phyloP scores from a whole-genome alignment of 1,140 invertebrate species.

The Bilobella aurantiaca region DNA sequence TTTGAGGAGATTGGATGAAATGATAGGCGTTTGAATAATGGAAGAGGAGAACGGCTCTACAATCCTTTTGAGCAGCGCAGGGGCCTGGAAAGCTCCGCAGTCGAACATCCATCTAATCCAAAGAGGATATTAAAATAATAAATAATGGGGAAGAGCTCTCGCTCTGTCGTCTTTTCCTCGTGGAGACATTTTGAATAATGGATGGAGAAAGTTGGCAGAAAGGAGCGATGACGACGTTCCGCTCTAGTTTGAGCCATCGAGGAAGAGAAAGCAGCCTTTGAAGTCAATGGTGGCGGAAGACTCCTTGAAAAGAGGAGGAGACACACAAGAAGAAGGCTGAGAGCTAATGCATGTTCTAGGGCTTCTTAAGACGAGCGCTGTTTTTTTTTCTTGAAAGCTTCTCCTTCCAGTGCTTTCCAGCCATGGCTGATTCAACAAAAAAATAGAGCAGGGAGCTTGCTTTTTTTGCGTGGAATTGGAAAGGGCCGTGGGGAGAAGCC shows the following conservation, averaged over 20 bases:
- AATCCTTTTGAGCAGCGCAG: neutral
- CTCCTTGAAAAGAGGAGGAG: neutral
- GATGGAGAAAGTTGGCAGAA: neutral
- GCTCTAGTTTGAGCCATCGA: too few relatives aligned
- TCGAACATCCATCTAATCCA: too few relatives aligned
- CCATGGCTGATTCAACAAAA: too few relatives aligned
- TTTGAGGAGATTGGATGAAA: constrained; percentile 9
- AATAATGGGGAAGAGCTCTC: neutral
- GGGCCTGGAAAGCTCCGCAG: too few relatives aligned
- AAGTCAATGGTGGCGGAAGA: neutral
- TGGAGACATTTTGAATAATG: constrained; percentile 3
- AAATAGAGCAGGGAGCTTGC: too few relatives aligned
- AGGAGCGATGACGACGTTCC: neutral
- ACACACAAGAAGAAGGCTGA: neutral
- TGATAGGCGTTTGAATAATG: constrained; percentile 14
- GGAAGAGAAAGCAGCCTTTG: neutral
- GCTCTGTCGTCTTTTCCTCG: neutral
- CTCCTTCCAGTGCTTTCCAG: neutral
- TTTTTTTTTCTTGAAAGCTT: neutral
- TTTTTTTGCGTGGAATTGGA: too few relatives aligned
- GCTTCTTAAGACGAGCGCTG: neutral
- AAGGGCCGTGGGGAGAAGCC: too few relatives aligned
- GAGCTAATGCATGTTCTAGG: neutral
- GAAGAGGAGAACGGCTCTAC: constrained; percentile 1
- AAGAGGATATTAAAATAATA: constrained; percentile 7